Conservation (phyloP, 2,113 vertebrate species). For the Nothoprocta pentlandii region DNA sequence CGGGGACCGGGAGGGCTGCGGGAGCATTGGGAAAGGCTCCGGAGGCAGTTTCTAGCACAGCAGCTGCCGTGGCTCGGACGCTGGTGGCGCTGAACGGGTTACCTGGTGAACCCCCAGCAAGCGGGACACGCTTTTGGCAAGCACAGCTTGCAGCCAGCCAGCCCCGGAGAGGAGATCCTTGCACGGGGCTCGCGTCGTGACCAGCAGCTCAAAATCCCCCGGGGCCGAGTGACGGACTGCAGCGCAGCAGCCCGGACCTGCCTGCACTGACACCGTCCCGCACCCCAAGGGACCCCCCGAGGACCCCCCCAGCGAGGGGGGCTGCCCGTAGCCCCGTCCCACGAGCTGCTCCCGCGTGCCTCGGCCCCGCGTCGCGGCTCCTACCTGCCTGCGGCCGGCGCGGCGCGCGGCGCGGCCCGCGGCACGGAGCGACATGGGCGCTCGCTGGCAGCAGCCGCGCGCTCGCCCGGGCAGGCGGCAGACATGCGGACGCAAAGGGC, state of each 20-base stretch:
- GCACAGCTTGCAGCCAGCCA: neutral
- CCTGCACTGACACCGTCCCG: neutral
- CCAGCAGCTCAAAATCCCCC: neutral
- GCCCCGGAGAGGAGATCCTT: neutral
- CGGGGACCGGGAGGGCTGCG: accelerated
- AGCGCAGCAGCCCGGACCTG: neutral
- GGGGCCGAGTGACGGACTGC: neutral
- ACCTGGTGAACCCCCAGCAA: neutral
- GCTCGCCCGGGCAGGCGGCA: neutral
- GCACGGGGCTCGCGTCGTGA: neutral
- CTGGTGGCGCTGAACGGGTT: neutral
- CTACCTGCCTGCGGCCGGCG: slow-evolving; percentile 62
- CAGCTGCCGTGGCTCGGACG: neutral
- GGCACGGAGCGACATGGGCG: neutral
- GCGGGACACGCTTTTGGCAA: neutral
- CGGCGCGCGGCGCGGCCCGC: slow-evolving; percentile 40
- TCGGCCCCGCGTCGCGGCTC: accelerated
- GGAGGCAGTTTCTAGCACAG: neutral
- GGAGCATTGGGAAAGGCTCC: too few relatives aligned
- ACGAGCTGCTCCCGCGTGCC: accelerated
- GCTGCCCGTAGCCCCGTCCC: neutral
- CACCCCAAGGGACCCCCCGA: neutral
- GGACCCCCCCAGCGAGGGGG: too few relatives aligned
- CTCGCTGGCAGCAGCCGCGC: neutral
- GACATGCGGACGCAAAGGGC: slow-evolving; percentile 62